phyloP scores from a whole-genome alignment of 2,113 vertebrate genomes.

The Mobula hypostoma region DNA sequence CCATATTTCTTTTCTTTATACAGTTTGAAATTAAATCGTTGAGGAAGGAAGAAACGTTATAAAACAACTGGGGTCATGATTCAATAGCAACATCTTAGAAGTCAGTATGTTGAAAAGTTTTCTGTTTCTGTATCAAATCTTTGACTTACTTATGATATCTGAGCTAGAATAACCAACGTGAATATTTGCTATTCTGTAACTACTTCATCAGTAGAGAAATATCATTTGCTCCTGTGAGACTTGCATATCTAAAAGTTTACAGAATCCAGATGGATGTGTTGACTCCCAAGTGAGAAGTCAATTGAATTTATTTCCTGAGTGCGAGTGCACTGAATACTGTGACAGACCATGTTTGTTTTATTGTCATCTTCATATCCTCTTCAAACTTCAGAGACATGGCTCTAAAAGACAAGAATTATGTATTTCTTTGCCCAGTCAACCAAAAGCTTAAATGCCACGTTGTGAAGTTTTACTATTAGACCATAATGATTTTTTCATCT shows the following conservation, averaged over 20 bases:
- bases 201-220: neutral
- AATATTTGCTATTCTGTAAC: neutral
- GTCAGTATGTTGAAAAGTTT: neutral
- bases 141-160: neutral
- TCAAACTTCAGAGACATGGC: neutral
- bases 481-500: too few species aligned
- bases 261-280: neutral
- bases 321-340: neutral
- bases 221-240: neutral
- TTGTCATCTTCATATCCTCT: neutral
- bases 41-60: neutral
- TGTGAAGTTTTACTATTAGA: neutral
- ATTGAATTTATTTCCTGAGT: neutral
- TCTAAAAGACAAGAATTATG: neutral
- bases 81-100: neutral
- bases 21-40: neutral
- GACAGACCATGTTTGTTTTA: neutral
- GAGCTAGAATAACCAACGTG: neutral
- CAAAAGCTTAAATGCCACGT: neutral
- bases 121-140: neutral
- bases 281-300: neutral
- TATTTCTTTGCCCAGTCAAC: neutral
- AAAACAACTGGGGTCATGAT: too few species aligned
- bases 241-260: too few species aligned
- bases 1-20: neutral